These are phyloP conservation scores for Pluvianellus socialis DNA, from an alignment of 2,113 vertebrate species.

Conservation along the genomic window DNA sequence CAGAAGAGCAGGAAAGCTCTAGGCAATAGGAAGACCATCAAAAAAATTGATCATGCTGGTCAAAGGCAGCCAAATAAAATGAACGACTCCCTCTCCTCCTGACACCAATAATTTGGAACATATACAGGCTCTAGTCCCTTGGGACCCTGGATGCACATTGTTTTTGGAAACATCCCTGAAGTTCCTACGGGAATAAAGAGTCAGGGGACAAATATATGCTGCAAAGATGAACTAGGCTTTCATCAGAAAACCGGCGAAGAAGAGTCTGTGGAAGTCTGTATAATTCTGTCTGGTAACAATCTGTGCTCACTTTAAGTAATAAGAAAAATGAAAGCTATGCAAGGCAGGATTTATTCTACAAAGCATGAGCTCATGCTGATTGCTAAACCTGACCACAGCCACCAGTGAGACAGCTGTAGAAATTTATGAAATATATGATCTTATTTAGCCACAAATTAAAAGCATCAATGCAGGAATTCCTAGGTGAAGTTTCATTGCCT, in stretches of 20 bases:
- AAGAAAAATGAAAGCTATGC: not conserved
- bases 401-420: not conserved
- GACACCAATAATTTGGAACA: not conserved
- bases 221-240: not conserved
- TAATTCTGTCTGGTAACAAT: not conserved
- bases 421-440: not conserved
- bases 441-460: not conserved
- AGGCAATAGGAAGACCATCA: not conserved
- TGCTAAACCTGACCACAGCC: not conserved
- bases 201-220: not conserved
- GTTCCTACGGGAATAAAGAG: not conserved
- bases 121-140: not conserved
- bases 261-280: not conserved
- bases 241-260: not conserved
- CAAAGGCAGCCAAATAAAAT: not conserved
- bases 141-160: fast-evolving
- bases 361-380: not conserved
- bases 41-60: not conserved
- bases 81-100: not conserved
- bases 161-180: not conserved
- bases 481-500: not conserved
- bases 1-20: not conserved
- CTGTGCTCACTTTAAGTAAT: not conserved
- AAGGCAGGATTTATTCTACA: not conserved
- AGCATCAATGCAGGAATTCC: not conserved